These are phyloP conservation scores for Eulemur rubriventer DNA, from an alignment of 2,797 vertebrate genomes.

Conservation along the genomic window DNA sequence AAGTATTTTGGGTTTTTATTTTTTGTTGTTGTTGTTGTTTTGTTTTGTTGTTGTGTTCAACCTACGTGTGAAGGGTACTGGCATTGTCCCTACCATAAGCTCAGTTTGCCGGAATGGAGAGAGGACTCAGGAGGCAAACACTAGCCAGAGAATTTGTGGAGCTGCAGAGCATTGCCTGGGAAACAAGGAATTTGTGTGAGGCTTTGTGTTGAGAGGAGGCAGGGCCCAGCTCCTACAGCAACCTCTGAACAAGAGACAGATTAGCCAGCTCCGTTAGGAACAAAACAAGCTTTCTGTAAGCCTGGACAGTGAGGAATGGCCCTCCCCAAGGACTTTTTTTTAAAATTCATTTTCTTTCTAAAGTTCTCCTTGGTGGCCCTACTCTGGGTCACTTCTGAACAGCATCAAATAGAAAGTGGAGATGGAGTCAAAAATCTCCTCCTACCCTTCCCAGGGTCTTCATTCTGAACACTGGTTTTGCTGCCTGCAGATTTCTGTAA, in stretches of 20 bases:
- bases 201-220: slow-evolving; percentile 63
- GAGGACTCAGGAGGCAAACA: background rate
- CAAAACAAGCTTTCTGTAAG: slow-evolving; percentile 64
- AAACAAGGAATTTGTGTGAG: slow-evolving; percentile 76
- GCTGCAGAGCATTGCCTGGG: slow-evolving; percentile 58
- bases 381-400: slow-evolving; percentile 5
- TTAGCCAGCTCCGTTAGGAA: slow-evolving; percentile 59
- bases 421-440: background rate
- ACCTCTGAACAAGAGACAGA: slow-evolving; percentile 57
- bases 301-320: slow-evolving; percentile 61
- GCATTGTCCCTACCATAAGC: background rate
- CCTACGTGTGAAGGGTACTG: background rate
- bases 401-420: slow-evolving; percentile 24
- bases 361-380: slow-evolving; percentile 45
- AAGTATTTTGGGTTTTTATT: background rate
- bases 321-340: background rate
- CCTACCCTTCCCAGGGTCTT: background rate
- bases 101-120: background rate
- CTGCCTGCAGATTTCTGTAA: background rate
- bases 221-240: slow-evolving; percentile 24
- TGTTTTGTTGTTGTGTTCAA: background rate
- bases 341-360: slow-evolving; percentile 31
- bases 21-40: background rate
- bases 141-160: slow-evolving; percentile 10
- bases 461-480: background rate